phyloP scores from a whole-genome alignment of 2,888 invertebrate genomes.

The Cryptus viduatorius region DNA sequence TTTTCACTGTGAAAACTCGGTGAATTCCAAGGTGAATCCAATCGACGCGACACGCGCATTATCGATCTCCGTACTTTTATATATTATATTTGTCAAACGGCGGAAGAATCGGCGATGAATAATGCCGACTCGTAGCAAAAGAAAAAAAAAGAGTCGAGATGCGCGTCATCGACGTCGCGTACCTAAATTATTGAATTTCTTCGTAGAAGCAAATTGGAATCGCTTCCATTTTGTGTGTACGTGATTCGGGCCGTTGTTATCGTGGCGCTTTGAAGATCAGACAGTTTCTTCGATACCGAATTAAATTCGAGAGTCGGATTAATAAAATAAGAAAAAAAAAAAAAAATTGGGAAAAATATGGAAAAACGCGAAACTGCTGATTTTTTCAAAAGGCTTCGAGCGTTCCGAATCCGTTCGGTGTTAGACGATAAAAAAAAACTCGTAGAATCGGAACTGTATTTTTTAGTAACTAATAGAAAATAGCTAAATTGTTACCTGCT shows the following conservation, averaged over 20 bases:
- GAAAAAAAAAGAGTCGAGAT: background rate
- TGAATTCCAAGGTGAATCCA: conserved; percentile 18
- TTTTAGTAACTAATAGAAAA: conserved; percentile 77
- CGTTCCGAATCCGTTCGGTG: conserved; percentile 62
- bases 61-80: conserved; percentile 47
- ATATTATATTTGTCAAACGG: conserved; percentile 41
- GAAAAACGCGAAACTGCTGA: conserved; percentile 26
- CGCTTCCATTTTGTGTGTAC: conserved; percentile 63
- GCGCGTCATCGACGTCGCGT: background rate
- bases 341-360: background rate
- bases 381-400: conserved; percentile 47
- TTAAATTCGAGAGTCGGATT: background rate
- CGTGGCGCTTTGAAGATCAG: conserved; percentile 44
- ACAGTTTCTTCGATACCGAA: background rate
- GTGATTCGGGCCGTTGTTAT: conserved; percentile 40
- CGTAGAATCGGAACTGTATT: conserved; percentile 80
- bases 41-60: conserved; percentile 16
- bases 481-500: conserved; percentile 81
- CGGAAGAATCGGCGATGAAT: background rate
- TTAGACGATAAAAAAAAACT: conserved; percentile 67
- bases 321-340: background rate
- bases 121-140: background rate
- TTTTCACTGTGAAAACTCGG: conserved; percentile 35
- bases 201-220: conserved; percentile 54
- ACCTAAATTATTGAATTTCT: conserved; percentile 31